phyloP scores from a whole-genome alignment of 2,888 invertebrate genomes.

The Rugalucina vietnamica region DNA sequence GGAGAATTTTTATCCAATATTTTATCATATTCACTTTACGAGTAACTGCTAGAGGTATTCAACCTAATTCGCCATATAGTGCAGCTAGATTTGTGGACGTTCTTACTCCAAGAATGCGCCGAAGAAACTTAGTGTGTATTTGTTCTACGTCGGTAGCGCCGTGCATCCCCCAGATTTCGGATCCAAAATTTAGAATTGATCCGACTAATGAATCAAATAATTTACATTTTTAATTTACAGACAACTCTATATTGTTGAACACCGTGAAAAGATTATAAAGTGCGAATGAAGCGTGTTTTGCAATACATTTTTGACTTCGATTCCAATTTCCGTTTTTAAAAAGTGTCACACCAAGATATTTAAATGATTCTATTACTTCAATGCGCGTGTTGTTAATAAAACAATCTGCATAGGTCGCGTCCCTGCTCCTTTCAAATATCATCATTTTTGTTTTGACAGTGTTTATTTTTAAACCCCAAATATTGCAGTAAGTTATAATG shows the following conservation, averaged over 20 bases:
- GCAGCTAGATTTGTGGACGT: background rate
- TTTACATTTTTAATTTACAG: background rate
- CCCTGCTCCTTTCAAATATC: background rate
- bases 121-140: background rate
- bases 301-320: background rate
- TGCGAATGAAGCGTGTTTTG: conserved; percentile 1
- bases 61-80: background rate
- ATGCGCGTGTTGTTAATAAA: background rate
- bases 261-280: background rate
- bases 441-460: background rate
- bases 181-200: background rate
- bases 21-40: background rate
- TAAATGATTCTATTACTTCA: background rate
- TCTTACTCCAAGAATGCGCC: background rate
- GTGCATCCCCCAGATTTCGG: background rate
- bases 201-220: background rate
- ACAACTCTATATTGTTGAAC: background rate
- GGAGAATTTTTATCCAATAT: conserved; percentile 3
- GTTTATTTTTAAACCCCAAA: background rate
- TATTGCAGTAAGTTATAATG: background rate
- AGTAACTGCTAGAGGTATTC: background rate
- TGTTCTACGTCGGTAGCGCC: background rate
- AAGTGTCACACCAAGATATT: conserved; percentile 9
- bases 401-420: background rate
- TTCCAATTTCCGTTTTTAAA: conserved; percentile 3